phyloP scores from a whole-genome alignment of 1,140 invertebrate species.

The Neodiprion fabricii region DNA sequence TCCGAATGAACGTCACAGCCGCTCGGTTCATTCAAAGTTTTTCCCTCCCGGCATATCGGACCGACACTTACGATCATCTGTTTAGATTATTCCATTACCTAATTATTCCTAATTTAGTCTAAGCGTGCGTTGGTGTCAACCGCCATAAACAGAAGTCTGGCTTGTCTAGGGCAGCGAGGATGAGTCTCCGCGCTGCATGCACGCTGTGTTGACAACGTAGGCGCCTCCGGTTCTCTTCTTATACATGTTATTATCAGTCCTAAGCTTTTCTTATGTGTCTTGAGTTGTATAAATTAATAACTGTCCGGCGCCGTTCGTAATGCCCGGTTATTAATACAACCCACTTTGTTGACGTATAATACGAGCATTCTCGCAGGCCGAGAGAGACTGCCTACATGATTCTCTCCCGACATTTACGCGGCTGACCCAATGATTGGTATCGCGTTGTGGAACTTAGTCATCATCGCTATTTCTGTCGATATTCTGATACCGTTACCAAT shows the following conservation, averaged over 20 bases:
- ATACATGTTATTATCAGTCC: background rate
- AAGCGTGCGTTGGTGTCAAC: background rate
- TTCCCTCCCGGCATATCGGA: too few relatives aligned
- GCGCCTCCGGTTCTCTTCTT: background rate
- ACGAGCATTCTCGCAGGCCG: background rate
- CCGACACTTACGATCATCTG: background rate
- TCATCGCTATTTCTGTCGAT: conserved; percentile 39
- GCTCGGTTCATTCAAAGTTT: too few relatives aligned
- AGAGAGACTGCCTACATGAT: conserved; percentile 15
- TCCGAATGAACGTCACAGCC: too few relatives aligned
- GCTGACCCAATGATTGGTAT: conserved; percentile 37
- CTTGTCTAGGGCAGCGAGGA: background rate
- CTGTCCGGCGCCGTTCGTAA: conserved; percentile 17
- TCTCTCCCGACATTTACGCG: conserved; percentile 24
- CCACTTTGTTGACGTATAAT: conserved; percentile 24
- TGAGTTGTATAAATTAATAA: conserved; percentile 4
- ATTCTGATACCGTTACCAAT: conserved; percentile 23
- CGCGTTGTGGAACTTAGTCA: conserved; percentile 15
- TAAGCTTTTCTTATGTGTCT: background rate
- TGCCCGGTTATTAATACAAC: conserved; percentile 35
- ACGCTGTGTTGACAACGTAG: background rate
- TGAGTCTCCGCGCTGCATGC: background rate
- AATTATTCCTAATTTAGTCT: conserved; percentile 3
- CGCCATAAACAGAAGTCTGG: conserved; percentile 1
- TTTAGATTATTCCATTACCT: conserved; percentile 6